A percentile compares a stretch with the other conserved stretches of the same genome.
phyloP scores from a whole-genome alignment of 2,797 vertebrate species.

The Eurystomus glaucurus region DNA sequence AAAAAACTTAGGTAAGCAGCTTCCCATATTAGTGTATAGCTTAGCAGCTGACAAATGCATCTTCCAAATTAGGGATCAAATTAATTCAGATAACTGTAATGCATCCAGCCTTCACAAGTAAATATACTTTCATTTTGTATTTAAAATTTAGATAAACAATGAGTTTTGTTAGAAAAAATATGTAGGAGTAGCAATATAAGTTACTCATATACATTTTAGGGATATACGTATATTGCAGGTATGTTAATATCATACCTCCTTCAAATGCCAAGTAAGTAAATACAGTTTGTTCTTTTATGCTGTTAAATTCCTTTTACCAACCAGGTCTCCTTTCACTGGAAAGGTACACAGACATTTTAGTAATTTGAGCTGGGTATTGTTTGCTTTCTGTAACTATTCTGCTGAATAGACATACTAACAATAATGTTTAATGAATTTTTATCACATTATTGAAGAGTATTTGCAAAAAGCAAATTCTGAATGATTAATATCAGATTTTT shows the following conservation, averaged over 20 bases:
- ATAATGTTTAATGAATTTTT: neutral
- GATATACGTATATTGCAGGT: neutral
- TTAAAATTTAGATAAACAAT: slow-evolving; percentile 2
- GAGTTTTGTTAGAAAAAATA: neutral
- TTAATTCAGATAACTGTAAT: neutral
- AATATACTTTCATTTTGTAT: neutral
- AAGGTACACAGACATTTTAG: slow-evolving; percentile 1
- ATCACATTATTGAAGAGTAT: slow-evolving; percentile 11
- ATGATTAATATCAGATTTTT: neutral
- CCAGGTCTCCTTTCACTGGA: slow-evolving; percentile 25
- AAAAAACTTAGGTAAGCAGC: neutral
- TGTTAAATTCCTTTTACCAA: slow-evolving; percentile 22
- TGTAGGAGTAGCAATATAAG: neutral
- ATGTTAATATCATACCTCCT: neutral
- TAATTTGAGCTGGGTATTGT: neutral
- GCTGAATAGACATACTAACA: slow-evolving; percentile 35
- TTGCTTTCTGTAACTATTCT: slow-evolving; percentile 61
- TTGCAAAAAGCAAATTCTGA: slow-evolving; percentile 59
- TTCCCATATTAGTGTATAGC: neutral
- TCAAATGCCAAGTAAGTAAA: slow-evolving; percentile 8
- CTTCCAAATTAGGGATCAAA: neutral
- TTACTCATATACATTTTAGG: neutral
- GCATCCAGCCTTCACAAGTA: neutral
- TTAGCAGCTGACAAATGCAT: neutral
- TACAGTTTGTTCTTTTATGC: neutral